A percentile compares a stretch with the other conserved stretches of the same genome.
Evolutionary conservation across 64 coral and sea anemone species (phyloP).

Genomic region (Exaiptasia diaphana): DNA sequence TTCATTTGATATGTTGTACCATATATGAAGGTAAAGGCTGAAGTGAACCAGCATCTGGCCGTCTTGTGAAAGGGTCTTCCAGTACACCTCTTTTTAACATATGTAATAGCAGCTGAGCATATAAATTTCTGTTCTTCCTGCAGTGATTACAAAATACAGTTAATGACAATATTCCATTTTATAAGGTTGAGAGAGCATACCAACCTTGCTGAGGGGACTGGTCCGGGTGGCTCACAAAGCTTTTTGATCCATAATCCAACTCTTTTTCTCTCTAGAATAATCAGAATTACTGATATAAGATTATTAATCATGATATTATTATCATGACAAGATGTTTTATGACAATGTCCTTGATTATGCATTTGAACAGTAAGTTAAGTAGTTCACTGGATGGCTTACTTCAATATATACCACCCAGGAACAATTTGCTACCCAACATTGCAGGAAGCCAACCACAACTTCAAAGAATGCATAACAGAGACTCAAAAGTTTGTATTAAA

Average conservation of each 20-base stretch:
- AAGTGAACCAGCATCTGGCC: conserved; percentile 78
- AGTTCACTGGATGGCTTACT: no score
- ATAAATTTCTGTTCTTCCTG: conserved; percentile 89
- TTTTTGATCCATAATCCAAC: conserved; percentile 98
- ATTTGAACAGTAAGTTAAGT: no score
- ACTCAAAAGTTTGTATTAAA: no score
- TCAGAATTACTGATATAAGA: neutral
- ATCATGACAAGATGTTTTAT: neutral
- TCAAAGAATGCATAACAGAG: no score
- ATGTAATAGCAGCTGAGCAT: conserved; percentile 79
- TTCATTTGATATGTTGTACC: conserved; percentile 9
- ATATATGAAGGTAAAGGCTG: conserved; percentile 81
- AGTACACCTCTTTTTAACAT: conserved; percentile 78
- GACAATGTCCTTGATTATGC: no score
- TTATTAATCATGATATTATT: neutral
- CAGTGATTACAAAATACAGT: neutral
- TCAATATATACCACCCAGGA: no score
- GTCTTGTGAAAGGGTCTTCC: conserved; percentile 86
- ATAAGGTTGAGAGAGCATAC: neutral
- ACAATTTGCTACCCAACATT: no score
- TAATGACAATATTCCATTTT: neutral
- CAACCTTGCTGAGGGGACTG: conserved; percentile 14
- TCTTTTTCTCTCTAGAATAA: conserved; percentile 77
- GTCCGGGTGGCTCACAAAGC: conserved; percentile 89
- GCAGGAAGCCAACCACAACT: no score